Conservation (phyloP, 2,797 vertebrate species). For the Gymnoscopelus braueri region DNA sequence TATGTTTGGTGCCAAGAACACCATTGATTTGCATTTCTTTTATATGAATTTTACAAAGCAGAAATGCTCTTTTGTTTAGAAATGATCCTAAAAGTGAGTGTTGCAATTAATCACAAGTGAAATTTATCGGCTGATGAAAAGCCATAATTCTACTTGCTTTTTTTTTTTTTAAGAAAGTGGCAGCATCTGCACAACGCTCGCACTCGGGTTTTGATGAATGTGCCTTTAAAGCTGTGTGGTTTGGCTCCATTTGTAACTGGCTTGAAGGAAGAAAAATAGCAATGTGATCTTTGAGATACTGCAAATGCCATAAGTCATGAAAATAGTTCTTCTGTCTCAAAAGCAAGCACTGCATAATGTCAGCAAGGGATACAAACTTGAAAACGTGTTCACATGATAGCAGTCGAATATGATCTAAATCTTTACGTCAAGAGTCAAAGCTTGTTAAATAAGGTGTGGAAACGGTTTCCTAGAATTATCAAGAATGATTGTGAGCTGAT, state of each 20-base stretch:
- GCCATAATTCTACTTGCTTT: slow-evolving; percentile 86
- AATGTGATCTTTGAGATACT: slow-evolving; percentile 79
- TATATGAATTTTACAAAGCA: slow-evolving; percentile 89
- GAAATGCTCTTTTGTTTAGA: slow-evolving; percentile 87
- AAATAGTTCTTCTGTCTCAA: slow-evolving; percentile 80
- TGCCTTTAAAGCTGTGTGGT: slow-evolving; percentile 85
- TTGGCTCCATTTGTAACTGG: slow-evolving; percentile 85
- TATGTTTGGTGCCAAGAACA: slow-evolving; percentile 91
- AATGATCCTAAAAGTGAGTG: slow-evolving; percentile 87
- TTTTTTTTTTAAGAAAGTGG: slow-evolving; percentile 77
- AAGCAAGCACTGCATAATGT: slow-evolving; percentile 76
- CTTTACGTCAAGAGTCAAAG: slow-evolving; percentile 41
- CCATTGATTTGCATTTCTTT: slow-evolving; percentile 90
- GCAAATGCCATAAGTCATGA: slow-evolving; percentile 85
- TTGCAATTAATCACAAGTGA: slow-evolving; percentile 91
- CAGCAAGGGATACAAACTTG: slow-evolving; percentile 46
- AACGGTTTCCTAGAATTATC: slow-evolving; percentile 39
- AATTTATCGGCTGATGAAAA: slow-evolving; percentile 90
- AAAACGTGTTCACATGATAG: slow-evolving; percentile 54
- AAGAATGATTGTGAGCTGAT: slow-evolving; percentile 2
- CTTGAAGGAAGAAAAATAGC: slow-evolving; percentile 83
- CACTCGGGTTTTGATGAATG: slow-evolving; percentile 85
- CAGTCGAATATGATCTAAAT: slow-evolving; percentile 32
- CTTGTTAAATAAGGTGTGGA: slow-evolving; percentile 54
- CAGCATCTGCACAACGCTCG: slow-evolving; percentile 84